Base-by-base conservation (phyloP, 2,888 invertebrate species). In the Ennomos fuscantarius region DNA sequence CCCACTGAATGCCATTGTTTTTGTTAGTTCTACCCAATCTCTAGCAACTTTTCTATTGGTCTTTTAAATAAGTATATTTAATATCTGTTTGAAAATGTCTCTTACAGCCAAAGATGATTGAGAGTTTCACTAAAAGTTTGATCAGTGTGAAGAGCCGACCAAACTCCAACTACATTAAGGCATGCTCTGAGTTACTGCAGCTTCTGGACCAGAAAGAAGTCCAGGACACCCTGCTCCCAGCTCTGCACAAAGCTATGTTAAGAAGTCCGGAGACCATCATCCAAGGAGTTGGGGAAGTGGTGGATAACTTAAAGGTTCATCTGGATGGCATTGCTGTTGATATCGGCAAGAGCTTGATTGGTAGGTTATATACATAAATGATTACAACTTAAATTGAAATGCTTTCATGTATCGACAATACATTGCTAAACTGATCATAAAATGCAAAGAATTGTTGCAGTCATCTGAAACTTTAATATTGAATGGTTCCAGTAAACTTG, bases 251-350 rank as follows among this genome's bases (percentile, higher is more conserved):
- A 81, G 95, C 97, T 13, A 96, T 99, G 95, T 91, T 99, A 32
- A 92, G 99, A 48, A 98, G 97, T 87, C 99, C 99, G 0, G 99
- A 99, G 93, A 95, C 97, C 50, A 96, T 97, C 62, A 93, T 98
- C 13, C 94, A 96, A 80, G 95, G 95, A 12, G 96, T 98, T 36
- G 96, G 96, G 0, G 93, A 95, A 45, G 95, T 98, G 59, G 85
- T 98, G 24, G 93, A 93, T 8, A 95, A 95, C 50, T 79, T 98
- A 8, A 93, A 94, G 51, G 84, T 97, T 5, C 96, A 97, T 78
- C 92, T 98, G 31, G 97, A 97, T 76, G 94, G 94, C 46, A 95
- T 96, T 81, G 95, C 96, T 8, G 83, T 93, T 39, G 96, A 96
- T 69, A 93, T 99, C 46, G 96, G 96, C 11, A 97, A 97, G 85